These are phyloP conservation scores for Sitta carolinensis DNA, from an alignment of 2,797 vertebrate species.

Conservation along the genomic window DNA sequence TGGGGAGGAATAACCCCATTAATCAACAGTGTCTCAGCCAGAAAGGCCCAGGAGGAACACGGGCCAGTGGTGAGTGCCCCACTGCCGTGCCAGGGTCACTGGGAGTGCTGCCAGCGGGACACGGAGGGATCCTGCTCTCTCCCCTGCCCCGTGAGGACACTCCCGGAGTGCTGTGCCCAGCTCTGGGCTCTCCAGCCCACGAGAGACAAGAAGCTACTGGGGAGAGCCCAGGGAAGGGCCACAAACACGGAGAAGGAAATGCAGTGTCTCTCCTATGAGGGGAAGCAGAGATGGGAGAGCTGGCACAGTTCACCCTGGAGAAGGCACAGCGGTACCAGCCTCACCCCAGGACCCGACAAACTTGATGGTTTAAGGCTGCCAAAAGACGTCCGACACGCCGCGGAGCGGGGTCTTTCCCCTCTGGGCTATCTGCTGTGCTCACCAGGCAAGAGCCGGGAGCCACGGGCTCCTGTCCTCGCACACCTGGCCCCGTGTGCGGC, in stretches of 20 bases:
- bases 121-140: not conserved
- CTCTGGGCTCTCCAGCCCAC: not conserved
- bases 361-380: not conserved
- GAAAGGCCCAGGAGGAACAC: not conserved
- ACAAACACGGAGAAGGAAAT: not conserved
- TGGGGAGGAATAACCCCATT: not conserved
- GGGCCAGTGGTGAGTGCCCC: not conserved
- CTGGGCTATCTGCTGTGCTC: not conserved
- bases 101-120: not conserved
- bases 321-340: too few species aligned
- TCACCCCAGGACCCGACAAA: not conserved
- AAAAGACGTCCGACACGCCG: rapidly evolving
- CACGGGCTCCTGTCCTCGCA: not conserved
- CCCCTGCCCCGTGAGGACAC: not conserved
- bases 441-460: not conserved
- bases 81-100: not conserved
- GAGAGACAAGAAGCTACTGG: not conserved
- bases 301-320: not conserved
- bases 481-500: not conserved
- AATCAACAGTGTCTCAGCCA: not conserved
- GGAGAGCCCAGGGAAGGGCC: not conserved
- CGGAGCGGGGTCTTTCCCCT: too few species aligned
- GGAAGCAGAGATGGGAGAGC: not conserved
- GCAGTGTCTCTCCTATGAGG: not conserved
- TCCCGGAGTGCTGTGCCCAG: not conserved